Evolutionary conservation across 1,140 invertebrate genomes (phyloP).

Genomic region (Vanessa atalanta): DNA sequence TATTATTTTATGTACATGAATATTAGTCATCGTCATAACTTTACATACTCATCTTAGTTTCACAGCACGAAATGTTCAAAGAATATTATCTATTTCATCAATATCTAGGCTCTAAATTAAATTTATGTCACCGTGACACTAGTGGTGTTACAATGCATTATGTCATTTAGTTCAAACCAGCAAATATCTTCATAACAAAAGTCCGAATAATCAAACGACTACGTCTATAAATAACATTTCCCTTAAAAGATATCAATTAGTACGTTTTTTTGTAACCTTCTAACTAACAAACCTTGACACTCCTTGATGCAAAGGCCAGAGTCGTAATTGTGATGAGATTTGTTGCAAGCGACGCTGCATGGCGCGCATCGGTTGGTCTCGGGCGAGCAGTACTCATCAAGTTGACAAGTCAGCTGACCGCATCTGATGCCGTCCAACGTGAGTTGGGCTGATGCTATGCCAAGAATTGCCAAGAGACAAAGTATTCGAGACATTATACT

Average conservation of each 20-base stretch:
- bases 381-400: slow-evolving; percentile 80
- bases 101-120: no score
- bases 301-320: slow-evolving; percentile 76
- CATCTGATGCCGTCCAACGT: slow-evolving; percentile 74
- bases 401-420: slow-evolving; percentile 75
- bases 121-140: no score
- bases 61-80: no score
- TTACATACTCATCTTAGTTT: slow-evolving; percentile 24
- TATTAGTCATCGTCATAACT: slow-evolving; percentile 55
- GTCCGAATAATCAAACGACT: no score
- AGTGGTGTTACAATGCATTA: no score
- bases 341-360: slow-evolving; percentile 77
- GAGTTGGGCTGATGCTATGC: slow-evolving; percentile 59
- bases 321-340: slow-evolving; percentile 76
- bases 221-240: background rate
- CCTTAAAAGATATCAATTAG: background rate
- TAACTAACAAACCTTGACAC: slow-evolving; percentile 68
- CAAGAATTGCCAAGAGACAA: slow-evolving; percentile 58
- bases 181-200: no score
- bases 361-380: slow-evolving; percentile 79
- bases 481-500: slow-evolving; percentile 60
- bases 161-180: no score
- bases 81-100: no score
- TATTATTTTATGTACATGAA: slow-evolving; percentile 54
- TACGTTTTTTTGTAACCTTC: background rate